These are phyloP conservation scores for Puntigrus tetrazona DNA, from an alignment of 2,113 vertebrate species.

Conservation along the genomic window DNA sequence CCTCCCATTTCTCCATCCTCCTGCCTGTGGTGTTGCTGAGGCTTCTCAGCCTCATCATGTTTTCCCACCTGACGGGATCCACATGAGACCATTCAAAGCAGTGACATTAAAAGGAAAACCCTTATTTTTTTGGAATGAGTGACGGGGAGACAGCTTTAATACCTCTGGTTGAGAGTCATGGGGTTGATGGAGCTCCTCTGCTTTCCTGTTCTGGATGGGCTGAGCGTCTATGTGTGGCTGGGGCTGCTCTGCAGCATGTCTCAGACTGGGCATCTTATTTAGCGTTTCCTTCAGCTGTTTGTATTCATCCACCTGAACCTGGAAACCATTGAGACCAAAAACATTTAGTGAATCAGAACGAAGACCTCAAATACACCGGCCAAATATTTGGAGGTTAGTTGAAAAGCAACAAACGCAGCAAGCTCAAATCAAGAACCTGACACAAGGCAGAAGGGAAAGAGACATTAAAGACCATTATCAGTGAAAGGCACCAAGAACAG, in stretches of 20 bases:
- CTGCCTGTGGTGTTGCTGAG: slow-evolving; percentile 33
- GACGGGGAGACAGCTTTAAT: slow-evolving; percentile 4
- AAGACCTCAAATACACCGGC: neutral
- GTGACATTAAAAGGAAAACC: neutral
- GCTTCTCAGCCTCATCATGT: slow-evolving; percentile 34
- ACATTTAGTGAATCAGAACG: neutral
- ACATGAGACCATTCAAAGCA: neutral
- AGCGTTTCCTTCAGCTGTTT: slow-evolving; percentile 87
- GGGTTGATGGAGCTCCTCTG: neutral
- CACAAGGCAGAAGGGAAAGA: neutral
- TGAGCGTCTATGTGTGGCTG: slow-evolving; percentile 43
- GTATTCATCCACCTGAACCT: slow-evolving; percentile 91
- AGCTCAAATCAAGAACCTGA: neutral
- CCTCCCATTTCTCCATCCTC: slow-evolving; percentile 71
- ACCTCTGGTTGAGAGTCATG: slow-evolving; percentile 58
- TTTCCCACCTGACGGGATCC: slow-evolving; percentile 45
- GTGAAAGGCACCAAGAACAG: neutral
- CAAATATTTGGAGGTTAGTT: neutral
- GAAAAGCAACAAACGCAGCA: neutral
- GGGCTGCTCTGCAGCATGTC: slow-evolving; percentile 60
- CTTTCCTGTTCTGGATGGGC: neutral
- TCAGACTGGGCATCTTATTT: slow-evolving; percentile 77
- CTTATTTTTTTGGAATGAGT: neutral
- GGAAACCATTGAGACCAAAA: slow-evolving; percentile 30
- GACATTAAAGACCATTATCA: neutral